Conservation (phyloP, 2,888 invertebrate species). For the Drosophila nigricruria region DNA sequence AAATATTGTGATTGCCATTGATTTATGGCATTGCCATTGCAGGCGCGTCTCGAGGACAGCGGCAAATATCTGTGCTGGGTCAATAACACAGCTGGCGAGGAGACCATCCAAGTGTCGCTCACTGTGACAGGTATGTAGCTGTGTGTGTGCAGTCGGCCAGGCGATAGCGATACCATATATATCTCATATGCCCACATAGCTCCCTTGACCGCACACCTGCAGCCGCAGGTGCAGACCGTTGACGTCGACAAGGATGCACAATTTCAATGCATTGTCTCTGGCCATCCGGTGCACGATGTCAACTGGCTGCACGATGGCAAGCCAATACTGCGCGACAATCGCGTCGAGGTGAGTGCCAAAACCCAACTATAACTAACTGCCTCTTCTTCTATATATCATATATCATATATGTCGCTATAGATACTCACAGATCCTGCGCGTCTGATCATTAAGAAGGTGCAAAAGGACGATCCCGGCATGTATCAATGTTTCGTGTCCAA, state of each 20-base stretch:
- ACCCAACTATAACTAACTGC: not conserved
- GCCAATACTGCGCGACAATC: slow-evolving; percentile 87
- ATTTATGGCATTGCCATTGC: slow-evolving; percentile 63
- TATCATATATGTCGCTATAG: slow-evolving; percentile 50
- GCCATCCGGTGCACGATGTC: slow-evolving; percentile 92
- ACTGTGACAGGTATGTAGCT: slow-evolving; percentile 89
- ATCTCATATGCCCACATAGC: slow-evolving; percentile 86
- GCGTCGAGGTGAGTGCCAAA: slow-evolving; percentile 86
- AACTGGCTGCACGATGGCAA: slow-evolving; percentile 93
- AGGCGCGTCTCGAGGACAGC: slow-evolving; percentile 90
- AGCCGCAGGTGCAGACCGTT: slow-evolving; percentile 91
- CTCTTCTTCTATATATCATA: not conserved
- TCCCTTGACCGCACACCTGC: slow-evolving; percentile 92
- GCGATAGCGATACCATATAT: not conserved
- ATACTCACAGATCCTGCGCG: slow-evolving; percentile 85
- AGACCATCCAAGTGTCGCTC: slow-evolving; percentile 91
- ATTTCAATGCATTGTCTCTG: slow-evolving; percentile 94
- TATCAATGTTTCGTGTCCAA: slow-evolving; percentile 96
- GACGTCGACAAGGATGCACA: slow-evolving; percentile 94
- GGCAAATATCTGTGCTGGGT: slow-evolving; percentile 96
- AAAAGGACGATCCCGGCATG: slow-evolving; percentile 94
- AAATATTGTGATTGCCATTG: slow-evolving; percentile 66
- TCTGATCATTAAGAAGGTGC: slow-evolving; percentile 89
- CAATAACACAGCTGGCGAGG: slow-evolving; percentile 95
- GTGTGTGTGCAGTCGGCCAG: not conserved